Conservation (phyloP, 2,113 vertebrate species). For the Procapra przewalskii region DNA sequence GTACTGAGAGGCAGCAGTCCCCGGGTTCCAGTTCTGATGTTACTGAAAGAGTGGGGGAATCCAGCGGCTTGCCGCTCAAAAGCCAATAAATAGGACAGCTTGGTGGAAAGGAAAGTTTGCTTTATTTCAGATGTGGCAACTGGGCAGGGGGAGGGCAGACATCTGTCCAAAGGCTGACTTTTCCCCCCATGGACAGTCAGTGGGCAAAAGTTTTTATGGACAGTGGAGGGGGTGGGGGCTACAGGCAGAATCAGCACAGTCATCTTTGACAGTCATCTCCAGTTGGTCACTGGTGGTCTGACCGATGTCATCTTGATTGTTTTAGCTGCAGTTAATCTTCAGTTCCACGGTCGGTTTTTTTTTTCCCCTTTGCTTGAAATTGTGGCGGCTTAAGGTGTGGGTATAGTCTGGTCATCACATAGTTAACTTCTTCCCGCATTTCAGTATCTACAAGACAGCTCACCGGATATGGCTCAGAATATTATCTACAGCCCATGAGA, state of each 20-base stretch:
- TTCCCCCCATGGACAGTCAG: neutral
- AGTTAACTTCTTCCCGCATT: neutral
- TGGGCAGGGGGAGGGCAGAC: neutral
- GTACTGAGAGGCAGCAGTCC: rapidly evolving
- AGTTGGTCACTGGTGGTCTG: neutral
- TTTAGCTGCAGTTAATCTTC: neutral
- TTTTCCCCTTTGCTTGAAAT: neutral
- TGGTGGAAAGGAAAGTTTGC: neutral
- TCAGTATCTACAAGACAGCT: neutral
- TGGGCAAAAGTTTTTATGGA: neutral
- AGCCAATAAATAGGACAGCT: neutral
- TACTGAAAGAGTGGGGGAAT: neutral
- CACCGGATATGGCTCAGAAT: neutral
- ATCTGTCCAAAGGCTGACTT: neutral
- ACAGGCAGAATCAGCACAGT: neutral
- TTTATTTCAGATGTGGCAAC: neutral
- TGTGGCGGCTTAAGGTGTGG: neutral
- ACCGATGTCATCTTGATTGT: neutral
- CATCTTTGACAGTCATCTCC: neutral
- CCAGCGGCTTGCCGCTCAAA: neutral
- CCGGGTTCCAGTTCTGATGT: neutral
- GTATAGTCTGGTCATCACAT: neutral
- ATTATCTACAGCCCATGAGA: neutral
- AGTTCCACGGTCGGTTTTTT: rapidly evolving
- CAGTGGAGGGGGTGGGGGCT: neutral